Conservation (phyloP, 2,113 vertebrate species). For the Colius striatus region DNA sequence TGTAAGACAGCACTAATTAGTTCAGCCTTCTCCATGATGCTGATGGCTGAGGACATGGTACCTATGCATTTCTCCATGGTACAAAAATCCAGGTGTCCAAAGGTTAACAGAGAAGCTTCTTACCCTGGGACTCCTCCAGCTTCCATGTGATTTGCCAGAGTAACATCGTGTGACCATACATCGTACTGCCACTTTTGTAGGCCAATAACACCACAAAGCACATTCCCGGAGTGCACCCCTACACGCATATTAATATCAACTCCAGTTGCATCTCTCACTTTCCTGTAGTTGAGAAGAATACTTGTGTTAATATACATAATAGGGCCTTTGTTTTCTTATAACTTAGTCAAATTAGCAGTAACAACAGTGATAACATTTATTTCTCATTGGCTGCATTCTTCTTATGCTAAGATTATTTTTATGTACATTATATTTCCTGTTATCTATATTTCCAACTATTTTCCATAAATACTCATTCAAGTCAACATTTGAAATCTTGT, state of each 20-base stretch:
- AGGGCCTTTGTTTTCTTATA: background rate
- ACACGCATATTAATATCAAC: conserved; percentile 98
- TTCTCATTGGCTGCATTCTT: background rate
- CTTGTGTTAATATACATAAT: background rate
- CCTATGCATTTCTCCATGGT: background rate
- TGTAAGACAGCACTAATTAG: background rate
- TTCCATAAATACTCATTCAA: background rate
- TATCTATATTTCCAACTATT: background rate
- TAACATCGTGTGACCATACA: conserved; percentile 98
- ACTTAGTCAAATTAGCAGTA: background rate
- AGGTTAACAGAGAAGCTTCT: conserved; percentile 34
- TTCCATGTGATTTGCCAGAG: conserved; percentile 98
- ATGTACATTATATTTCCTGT: background rate
- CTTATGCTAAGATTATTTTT: background rate
- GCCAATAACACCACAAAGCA: conserved; percentile 96
- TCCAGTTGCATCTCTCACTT: conserved; percentile 93
- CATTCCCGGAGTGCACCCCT: conserved; percentile 96
- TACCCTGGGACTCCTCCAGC: conserved; percentile 96
- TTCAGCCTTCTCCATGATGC: background rate
- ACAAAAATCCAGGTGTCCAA: background rate
- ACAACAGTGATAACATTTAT: background rate
- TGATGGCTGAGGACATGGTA: background rate
- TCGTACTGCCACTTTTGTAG: conserved; percentile 99
- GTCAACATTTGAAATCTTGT: background rate
- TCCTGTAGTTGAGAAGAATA: conserved; percentile 77